Percentiles rank a stretch among this genome's conserved stretches.
Conservation (phyloP, 2,888 invertebrate species). For the Catocala nupta region DNA sequence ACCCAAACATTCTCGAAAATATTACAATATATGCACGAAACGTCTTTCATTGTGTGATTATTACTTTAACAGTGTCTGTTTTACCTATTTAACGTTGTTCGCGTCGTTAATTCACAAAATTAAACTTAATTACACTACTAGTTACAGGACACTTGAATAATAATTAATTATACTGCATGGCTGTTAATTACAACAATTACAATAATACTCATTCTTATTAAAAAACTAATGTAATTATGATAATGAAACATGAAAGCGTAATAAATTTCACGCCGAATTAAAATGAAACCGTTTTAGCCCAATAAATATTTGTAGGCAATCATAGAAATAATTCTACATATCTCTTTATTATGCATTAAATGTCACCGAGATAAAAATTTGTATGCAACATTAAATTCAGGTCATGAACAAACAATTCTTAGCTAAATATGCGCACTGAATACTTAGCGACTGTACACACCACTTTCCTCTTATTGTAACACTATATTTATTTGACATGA, state of each 20-base stretch:
- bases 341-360: constrained; percentile 66
- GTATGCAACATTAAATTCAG: constrained; percentile 74
- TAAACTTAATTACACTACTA: constrained; percentile 28
- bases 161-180: constrained; percentile 8
- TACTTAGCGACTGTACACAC: constrained; percentile 41
- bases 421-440: constrained; percentile 69
- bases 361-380: constrained; percentile 64
- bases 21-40: constrained; percentile 7
- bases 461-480: constrained; percentile 29
- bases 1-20: neutral
- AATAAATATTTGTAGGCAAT: constrained; percentile 13
- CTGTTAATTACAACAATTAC: constrained; percentile 8
- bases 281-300: neutral
- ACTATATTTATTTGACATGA: constrained; percentile 16
- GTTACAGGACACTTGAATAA: constrained; percentile 10
- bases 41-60: constrained; percentile 19
- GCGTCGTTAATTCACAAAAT: constrained; percentile 45
- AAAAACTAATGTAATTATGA: neutral
- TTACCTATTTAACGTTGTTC: constrained; percentile 28
- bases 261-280: neutral
- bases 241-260: neutral
- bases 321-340: constrained; percentile 24
- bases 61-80: constrained; percentile 9
- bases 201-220: neutral
- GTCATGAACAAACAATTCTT: constrained; percentile 76